A percentile compares a stretch with the other conserved stretches of the same genome.
Conservation (phyloP, 2,797 vertebrate genomes). For the Gephyroberyx darwinii region DNA sequence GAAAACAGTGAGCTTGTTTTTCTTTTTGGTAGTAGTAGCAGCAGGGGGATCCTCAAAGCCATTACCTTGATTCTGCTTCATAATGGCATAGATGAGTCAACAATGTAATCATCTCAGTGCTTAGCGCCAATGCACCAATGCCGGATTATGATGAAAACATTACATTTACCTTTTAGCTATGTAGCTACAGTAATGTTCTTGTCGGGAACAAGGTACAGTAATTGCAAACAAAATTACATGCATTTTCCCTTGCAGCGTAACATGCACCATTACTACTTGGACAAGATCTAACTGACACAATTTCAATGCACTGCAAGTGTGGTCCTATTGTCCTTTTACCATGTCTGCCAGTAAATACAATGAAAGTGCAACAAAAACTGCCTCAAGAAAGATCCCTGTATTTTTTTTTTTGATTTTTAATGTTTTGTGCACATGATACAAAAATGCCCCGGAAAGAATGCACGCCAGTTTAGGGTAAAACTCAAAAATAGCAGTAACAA, state of each 20-base stretch:
- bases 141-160: conserved; percentile 43
- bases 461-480: conserved; percentile 40
- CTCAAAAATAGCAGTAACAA: conserved; percentile 49
- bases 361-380: neutral
- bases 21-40: conserved; percentile 6
- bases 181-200: conserved; percentile 32
- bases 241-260: conserved; percentile 38
- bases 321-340: conserved; percentile 11
- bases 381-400: too few relatives aligned
- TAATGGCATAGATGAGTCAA: conserved; percentile 14
- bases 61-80: conserved; percentile 49
- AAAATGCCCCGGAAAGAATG: conserved; percentile 17
- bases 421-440: conserved; percentile 34
- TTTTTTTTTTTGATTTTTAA: neutral
- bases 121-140: neutral
- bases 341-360: neutral
- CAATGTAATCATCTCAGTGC: neutral
- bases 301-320: neutral
- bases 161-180: conserved; percentile 36
- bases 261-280: conserved; percentile 8
- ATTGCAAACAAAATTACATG: conserved; percentile 46
- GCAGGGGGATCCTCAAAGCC: conserved; percentile 36
- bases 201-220: conserved; percentile 51
- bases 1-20: conserved; percentile 15
- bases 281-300: conserved; percentile 20